Base-by-base conservation (phyloP, 2,888 invertebrate genomes). In the Agonopterix heracliana region DNA sequence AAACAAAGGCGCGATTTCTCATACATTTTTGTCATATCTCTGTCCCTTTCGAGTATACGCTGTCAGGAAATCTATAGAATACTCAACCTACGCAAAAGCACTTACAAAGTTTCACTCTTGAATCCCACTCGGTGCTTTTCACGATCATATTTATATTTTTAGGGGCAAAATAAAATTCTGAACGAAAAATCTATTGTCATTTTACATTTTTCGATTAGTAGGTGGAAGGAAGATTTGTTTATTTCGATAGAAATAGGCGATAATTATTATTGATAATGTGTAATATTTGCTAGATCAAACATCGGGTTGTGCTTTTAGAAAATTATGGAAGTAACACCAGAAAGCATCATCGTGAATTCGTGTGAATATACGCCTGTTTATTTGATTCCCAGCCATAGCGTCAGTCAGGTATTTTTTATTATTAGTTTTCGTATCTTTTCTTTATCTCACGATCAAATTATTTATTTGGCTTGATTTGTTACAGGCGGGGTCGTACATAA, bases 301-400 rank as follows among this genome's bases (percentile, higher is more conserved):
- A 43, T 48, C 40, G 5, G 26, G 8, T 40, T 9, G 8, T 36
- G 38, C 13, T 41, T 34, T 10, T 11, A 43, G 17, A 8, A 45
- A 64, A 80, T 59, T 54, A 81, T 85, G 83, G 78, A 82, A 71
- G 73, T 73, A 55, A 71, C 75, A 58, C 62, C 76, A 59, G 80
- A 81, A 53, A 78, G 71, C 66, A 78, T 82, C 54, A 66, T 81
- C 53, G 71, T 83, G 46, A 80, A 83, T 68, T 80, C 84, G 53
- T 82, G 80, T 77, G 83, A 83, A 68, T 85, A 80, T 67, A 81
- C 85, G 48, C 87, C 87, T 50, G 74, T 87, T 68, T 86, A 84
- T 63, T 66, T 87, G 57, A 79, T 86, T 61, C 81, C 84, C 70
- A 77, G 78, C 69, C 75, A 84, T 63, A 73, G 77, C 70, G 72